Conservation (phyloP, 2,797 vertebrate species). For the Picus viridis region DNA sequence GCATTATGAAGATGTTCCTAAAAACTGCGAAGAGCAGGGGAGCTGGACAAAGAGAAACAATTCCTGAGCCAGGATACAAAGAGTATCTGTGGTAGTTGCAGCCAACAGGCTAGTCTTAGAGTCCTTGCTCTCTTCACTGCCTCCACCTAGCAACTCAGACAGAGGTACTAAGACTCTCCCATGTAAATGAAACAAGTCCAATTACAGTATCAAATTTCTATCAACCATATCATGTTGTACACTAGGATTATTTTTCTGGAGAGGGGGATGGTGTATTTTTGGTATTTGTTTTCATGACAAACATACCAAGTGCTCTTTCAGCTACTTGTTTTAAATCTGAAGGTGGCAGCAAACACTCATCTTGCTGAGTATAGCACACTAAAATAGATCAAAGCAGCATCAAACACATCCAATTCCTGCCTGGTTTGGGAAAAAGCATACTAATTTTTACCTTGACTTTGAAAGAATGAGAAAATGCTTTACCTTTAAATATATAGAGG, state of each 20-base stretch:
- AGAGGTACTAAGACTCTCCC: neutral
- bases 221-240: neutral
- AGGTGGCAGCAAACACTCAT: conserved; percentile 61
- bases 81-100: neutral
- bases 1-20: neutral
- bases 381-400: neutral
- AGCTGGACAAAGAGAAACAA: neutral
- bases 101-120: neutral
- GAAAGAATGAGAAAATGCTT: neutral
- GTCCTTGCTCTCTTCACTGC: neutral
- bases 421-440: neutral
- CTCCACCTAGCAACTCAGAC: neutral
- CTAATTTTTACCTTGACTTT: neutral
- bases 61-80: neutral
- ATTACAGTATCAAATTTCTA: neutral
- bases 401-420: neutral
- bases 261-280: neutral
- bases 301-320: neutral
- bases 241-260: neutral
- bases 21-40: neutral
- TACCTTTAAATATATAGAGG: neutral
- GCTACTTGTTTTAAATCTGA: conserved; percentile 20
- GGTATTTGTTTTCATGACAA: neutral
- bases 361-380: neutral
- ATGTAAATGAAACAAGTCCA: neutral